phyloP scores from a whole-genome alignment of 2,113 vertebrate species.

The Silurus asotus region DNA sequence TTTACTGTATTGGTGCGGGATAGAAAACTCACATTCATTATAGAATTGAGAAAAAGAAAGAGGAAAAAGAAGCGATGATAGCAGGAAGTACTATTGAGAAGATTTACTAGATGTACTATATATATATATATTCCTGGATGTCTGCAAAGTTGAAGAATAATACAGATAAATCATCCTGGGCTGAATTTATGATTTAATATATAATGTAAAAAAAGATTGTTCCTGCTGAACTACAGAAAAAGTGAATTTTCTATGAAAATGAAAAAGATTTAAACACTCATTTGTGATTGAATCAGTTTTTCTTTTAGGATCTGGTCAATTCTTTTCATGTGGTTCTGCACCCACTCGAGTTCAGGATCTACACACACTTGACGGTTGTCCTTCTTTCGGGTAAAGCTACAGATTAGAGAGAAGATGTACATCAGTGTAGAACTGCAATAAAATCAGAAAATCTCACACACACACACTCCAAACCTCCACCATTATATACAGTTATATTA shows the following conservation, averaged over 20 bases:
- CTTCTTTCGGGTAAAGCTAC: too few species aligned
- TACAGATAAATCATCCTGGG: neutral
- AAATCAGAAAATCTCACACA: too few species aligned
- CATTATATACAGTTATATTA: too few species aligned
- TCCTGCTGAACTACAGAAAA: neutral
- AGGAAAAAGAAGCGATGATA: too few species aligned
- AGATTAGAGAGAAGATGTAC: too few species aligned
- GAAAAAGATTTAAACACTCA: neutral
- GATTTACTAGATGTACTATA: too few species aligned
- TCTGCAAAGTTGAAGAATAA: neutral
- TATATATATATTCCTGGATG: too few species aligned
- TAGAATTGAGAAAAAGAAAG: too few species aligned
- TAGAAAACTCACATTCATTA: neutral
- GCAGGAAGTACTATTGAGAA: too few species aligned
- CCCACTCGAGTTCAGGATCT: neutral
- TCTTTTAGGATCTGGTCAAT: neutral
- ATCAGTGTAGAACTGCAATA: too few species aligned
- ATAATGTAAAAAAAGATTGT: neutral
- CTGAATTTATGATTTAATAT: neutral
- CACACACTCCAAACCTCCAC: too few species aligned
- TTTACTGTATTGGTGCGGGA: neutral
- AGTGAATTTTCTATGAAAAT: neutral
- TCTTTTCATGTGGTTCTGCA: neutral
- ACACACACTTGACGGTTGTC: neutral
- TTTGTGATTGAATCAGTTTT: neutral